Base-by-base conservation (phyloP, 2,113 vertebrate genomes). In the Coturnix japonica region DNA sequence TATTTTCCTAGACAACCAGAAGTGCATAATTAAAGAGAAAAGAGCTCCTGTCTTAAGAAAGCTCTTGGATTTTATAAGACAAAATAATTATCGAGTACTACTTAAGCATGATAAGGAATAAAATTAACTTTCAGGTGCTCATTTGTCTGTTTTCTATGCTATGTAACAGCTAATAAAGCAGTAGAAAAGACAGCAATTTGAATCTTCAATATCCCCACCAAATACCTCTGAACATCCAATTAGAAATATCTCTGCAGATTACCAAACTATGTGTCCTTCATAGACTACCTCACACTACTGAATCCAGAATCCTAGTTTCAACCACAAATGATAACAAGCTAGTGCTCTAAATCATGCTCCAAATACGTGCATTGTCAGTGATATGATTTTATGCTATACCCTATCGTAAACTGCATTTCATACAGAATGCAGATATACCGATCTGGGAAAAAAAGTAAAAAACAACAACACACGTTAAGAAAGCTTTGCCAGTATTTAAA, bases 1-100 rank as follows among this genome's bases (percentile, higher is more conserved):
- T 57, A 91, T 96, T 70, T 98, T 98, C 86, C 78, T 98, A 87
- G 96, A 98, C 73, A 98, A 97, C 87, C 94, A 91, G 28, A 85
- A 75, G 49, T 94, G 76, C 81, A 94, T 92, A 81, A 85, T 87
- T 7, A 97, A 84, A 21, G 89, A 97, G 69, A 96, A 97, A 91
- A 98, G 98, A 79, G 88, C 61, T 53, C 92, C 22, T 22, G 53
- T 98, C 26, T 97, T 98, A 95, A 97, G 96, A 66, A 98, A 88
- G 83, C 81, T 98, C 47, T 85, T 98, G 61, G 69, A 87, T 83
- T 97, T 98, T 81, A 93, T 98, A 60, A 97, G 81, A 73, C 90
- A 96, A 78, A 99, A 98, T 89, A 95, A 97, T 74, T 98, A 98
- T 61, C 95, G 96, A 90, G 87, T 73, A 31, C 74, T 75, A 63